phyloP scores from a whole-genome alignment of 2,113 vertebrate species.

The Vimba vimba region DNA sequence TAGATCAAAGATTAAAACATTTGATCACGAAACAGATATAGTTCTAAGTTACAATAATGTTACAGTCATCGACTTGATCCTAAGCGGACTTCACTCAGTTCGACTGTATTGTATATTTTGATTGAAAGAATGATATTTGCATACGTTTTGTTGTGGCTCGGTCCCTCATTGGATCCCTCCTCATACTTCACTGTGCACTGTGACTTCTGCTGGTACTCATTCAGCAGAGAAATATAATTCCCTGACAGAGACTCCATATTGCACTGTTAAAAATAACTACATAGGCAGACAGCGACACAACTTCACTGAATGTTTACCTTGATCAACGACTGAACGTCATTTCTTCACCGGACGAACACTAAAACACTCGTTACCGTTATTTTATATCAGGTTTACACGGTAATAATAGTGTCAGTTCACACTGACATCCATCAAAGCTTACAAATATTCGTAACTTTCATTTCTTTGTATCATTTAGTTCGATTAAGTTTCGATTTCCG shows the following conservation, averaged over 20 bases:
- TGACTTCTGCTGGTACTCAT: constrained; percentile 57
- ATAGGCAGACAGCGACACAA: neutral
- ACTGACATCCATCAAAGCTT: too few species aligned
- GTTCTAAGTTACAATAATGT: neutral
- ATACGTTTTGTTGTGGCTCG: constrained; percentile 71
- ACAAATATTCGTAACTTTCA: neutral
- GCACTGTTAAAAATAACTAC: neutral
- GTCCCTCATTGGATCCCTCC: constrained; percentile 61
- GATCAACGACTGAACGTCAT: neutral
- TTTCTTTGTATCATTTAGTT: neutral
- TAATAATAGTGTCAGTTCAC: neutral
- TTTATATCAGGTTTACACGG: neutral
- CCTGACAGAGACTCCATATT: constrained; percentile 57
- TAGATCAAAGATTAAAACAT: neutral
- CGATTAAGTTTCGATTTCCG: constrained; percentile 40
- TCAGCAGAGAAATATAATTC: constrained; percentile 63
- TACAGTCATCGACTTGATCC: neutral
- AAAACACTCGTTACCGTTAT: neutral
- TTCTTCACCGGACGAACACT: neutral
- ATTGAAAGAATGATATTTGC: constrained; percentile 18
- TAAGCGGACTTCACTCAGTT: neutral
- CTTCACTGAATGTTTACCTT: neutral
- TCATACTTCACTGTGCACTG: constrained; percentile 35
- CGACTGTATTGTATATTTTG: too few species aligned
- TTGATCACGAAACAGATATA: neutral